phyloP scores from a whole-genome alignment of 2,113 vertebrate species.

The Lipotes vexillifer region DNA sequence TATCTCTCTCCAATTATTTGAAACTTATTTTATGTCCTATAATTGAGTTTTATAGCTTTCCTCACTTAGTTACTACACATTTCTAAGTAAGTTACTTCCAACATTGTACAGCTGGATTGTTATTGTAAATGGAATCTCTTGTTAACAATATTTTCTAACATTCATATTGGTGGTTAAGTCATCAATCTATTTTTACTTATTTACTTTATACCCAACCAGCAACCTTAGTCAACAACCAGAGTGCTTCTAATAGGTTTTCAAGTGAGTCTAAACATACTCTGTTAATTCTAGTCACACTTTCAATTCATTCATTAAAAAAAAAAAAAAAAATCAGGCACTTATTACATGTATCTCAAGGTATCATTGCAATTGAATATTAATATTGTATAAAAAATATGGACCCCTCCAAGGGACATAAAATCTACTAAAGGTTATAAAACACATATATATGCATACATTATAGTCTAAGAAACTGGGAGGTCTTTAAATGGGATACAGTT shows the following conservation, averaged over 20 bases:
- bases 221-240: neutral
- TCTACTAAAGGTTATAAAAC: neutral
- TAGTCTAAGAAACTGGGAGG: neutral
- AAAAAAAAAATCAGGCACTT: neutral
- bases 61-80: neutral
- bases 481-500: neutral
- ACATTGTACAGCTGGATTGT: neutral
- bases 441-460: neutral
- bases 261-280: neutral
- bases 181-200: neutral
- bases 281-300: neutral
- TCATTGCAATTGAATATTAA: neutral
- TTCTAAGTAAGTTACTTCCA: neutral
- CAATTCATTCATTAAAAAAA: neutral
- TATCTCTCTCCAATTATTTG: neutral
- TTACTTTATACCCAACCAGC: neutral
- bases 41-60: neutral
- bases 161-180: neutral
- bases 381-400: neutral
- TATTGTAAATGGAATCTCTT: neutral
- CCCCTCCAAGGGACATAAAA: neutral
- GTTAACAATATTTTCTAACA: neutral
- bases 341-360: neutral
- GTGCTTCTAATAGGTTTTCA: neutral
- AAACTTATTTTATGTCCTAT: neutral